Evolutionary conservation across 2,888 invertebrate genomes (phyloP).

Genomic region (Phasia obesa): DNA sequence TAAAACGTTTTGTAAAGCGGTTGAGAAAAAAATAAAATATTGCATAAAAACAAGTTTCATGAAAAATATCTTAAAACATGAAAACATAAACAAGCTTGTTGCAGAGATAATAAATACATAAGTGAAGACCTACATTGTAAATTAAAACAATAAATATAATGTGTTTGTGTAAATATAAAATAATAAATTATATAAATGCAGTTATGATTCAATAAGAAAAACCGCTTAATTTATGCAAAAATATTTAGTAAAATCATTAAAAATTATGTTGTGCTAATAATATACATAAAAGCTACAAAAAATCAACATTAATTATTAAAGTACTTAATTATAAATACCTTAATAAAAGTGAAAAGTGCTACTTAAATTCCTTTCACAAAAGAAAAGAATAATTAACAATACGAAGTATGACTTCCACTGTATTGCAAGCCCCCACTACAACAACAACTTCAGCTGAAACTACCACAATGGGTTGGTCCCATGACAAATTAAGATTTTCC

Average conservation of each 20-base stretch:
- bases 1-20: conserved; percentile 46
- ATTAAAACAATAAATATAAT: conserved; percentile 4
- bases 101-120: conserved; percentile 5
- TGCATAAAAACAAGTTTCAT: conserved; percentile 71
- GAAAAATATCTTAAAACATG: conserved; percentile 24
- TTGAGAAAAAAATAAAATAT: conserved; percentile 63
- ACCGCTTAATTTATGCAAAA: conserved; percentile 41
- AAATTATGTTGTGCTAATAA: conserved; percentile 36
- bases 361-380: conserved; percentile 44
- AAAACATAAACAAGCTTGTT: conserved; percentile 15
- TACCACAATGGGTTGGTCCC: conserved; percentile 81
- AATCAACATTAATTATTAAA: conserved; percentile 5
- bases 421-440: conserved; percentile 75
- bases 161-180: no score
- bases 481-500: conserved; percentile 81
- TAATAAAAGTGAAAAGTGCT: conserved; percentile 9
- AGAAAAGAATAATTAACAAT: conserved; percentile 9
- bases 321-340: conserved; percentile 26
- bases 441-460: conserved; percentile 71
- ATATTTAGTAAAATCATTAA: conserved; percentile 44
- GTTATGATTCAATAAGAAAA: conserved; percentile 55
- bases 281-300: conserved; percentile 7
- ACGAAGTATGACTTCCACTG: conserved; percentile 82
- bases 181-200: conserved; percentile 47
- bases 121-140: conserved; percentile 68